A percentile compares a stretch with the other conserved stretches of the same genome.
Conservation (phyloP, 2,113 vertebrate species). For the human (Homo sapiens) region DNA sequence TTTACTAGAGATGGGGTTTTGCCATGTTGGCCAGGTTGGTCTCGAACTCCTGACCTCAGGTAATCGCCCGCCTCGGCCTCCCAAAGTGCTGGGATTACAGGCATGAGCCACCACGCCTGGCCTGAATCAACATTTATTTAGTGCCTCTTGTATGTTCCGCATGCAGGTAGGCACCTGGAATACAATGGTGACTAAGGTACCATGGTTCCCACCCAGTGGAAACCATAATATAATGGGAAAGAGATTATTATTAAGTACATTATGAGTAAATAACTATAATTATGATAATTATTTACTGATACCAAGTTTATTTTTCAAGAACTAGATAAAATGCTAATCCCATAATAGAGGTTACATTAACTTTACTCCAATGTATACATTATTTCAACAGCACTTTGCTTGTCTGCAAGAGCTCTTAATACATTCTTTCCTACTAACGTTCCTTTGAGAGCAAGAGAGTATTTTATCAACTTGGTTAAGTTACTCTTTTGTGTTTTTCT, state of each 20-base stretch:
- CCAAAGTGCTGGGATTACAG: no score
- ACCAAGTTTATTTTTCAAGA: not conserved
- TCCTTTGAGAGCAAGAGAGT: not conserved
- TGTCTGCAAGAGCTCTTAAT: not conserved
- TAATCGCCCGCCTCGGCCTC: no score
- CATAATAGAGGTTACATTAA: rapidly evolving
- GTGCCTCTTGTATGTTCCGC: not conserved
- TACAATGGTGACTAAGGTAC: not conserved
- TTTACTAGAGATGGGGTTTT: no score
- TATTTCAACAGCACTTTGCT: not conserved
- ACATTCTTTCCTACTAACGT: not conserved
- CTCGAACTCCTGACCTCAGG: no score
- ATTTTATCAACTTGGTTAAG: not conserved
- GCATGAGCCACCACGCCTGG: rapidly evolving
- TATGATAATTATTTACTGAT: not conserved
- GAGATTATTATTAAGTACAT: not conserved
- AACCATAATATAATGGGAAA: not conserved
- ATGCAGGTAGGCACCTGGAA: not conserved
- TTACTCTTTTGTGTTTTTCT: not conserved
- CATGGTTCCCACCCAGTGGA: rapidly evolving
- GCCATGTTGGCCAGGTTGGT: no score
- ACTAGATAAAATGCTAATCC: not conserved
- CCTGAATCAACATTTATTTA: not conserved
- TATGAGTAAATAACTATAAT: not conserved
- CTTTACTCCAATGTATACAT: no score